Evolutionary conservation across 2,797 vertebrate species (phyloP).

Genomic region (Neostethus bicornis): DNA sequence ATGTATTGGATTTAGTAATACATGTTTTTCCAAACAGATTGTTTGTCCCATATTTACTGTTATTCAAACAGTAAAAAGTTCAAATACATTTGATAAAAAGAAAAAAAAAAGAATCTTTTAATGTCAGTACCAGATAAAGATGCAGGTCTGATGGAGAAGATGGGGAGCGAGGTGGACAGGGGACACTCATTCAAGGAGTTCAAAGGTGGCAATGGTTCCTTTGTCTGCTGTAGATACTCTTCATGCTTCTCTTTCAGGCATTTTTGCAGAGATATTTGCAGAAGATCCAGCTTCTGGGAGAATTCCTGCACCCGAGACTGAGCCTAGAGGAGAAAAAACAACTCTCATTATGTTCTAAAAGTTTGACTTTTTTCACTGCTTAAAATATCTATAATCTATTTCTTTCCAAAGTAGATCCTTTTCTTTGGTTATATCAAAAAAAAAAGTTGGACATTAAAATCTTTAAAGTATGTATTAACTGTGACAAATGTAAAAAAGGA

Average conservation of each 20-base stretch:
- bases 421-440: no score
- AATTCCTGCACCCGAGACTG: constrained; percentile 86
- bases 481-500: no score
- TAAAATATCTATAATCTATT: no score
- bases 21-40: no score
- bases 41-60: no score
- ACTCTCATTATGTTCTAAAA: not conserved
- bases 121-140: constrained; percentile 85
- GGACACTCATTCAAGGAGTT: constrained; percentile 45
- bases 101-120: not conserved
- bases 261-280: constrained; percentile 83
- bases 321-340: constrained; percentile 78
- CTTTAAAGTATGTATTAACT: not conserved
- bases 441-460: no score
- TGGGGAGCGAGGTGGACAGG: constrained; percentile 67
- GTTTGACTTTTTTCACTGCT: no score
- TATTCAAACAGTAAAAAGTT: no score
- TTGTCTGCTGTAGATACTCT: constrained; percentile 56
- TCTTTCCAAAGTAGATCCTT: no score
- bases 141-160: constrained; percentile 83
- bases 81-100: no score
- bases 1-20: no score
- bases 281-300: constrained; percentile 89
- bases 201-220: constrained; percentile 40
- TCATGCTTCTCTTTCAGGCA: constrained; percentile 75